These are phyloP conservation scores for Phortica okadai DNA, from an alignment of 2,888 invertebrate species.

Conservation along the genomic window DNA sequence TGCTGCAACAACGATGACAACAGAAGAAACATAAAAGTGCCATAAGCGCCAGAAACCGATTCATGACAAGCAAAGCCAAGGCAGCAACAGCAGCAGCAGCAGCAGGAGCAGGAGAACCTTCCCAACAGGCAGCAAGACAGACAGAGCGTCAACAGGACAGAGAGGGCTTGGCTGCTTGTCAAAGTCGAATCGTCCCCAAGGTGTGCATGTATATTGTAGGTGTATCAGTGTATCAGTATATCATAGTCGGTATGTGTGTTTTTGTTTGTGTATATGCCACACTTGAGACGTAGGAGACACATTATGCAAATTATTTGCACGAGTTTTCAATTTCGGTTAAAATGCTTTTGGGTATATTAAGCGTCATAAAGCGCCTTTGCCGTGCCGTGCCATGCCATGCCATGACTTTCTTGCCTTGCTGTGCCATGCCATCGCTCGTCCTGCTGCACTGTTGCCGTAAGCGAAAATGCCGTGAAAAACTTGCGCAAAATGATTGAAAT, in stretches of 20 bases:
- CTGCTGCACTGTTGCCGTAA: slow-evolving; percentile 1
- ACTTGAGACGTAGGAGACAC: slow-evolving; percentile 30
- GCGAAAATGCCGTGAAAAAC: neutral
- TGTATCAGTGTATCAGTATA: neutral
- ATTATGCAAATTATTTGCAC: slow-evolving; percentile 69
- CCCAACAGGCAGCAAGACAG: neutral
- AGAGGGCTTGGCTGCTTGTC: neutral
- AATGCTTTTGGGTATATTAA: slow-evolving; percentile 65
- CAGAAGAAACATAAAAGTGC: neutral
- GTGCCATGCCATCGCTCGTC: too few species aligned
- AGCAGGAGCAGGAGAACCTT: neutral
- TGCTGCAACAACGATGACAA: neutral
- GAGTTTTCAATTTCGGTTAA: slow-evolving; percentile 66
- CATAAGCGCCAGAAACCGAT: neutral
- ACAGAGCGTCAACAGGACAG: neutral
- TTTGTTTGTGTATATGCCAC: neutral
- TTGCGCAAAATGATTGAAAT: slow-evolving; percentile 2
- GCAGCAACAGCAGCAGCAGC: neutral
- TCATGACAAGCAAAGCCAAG: neutral
- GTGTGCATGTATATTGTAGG: neutral
- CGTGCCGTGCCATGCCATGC: neutral
- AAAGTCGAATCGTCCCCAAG: neutral
- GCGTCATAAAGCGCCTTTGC: slow-evolving; percentile 19
- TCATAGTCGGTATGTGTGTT: neutral
- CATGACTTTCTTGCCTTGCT: too few species aligned